Evolutionary conservation across 2,888 invertebrate species (phyloP).

Genomic region (Myopa tessellatipennis): DNA sequence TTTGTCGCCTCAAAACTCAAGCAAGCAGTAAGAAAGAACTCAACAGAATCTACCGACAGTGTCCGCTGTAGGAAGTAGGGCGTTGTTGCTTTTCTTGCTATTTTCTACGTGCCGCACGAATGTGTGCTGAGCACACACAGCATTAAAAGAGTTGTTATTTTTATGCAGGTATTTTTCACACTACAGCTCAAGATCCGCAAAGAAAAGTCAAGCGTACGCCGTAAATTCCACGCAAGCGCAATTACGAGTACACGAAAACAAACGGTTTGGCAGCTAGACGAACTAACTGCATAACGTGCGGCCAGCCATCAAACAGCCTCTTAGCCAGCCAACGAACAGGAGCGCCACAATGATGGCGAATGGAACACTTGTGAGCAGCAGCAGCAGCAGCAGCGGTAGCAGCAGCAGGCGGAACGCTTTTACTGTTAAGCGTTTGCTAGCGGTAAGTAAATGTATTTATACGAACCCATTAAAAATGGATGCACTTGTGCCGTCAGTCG

Average conservation of each 20-base stretch:
- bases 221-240: background rate
- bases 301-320: background rate
- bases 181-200: background rate
- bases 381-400: background rate
- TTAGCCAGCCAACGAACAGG: background rate
- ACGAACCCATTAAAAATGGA: background rate
- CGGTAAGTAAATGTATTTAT: conserved; percentile 55
- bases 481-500: background rate
- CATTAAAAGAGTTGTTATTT: background rate
- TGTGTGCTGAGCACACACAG: background rate
- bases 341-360: conserved; percentile 26
- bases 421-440: conserved; percentile 61
- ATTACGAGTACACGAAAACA: background rate
- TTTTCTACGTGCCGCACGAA: background rate
- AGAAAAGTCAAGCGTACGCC: background rate
- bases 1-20: too few relatives aligned
- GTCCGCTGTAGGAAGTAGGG: too few relatives aligned
- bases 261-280: conserved; percentile 8
- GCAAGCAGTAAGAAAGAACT: too few relatives aligned
- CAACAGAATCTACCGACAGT: too few relatives aligned
- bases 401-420: conserved; percentile 54
- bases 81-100: too few relatives aligned
- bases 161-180: background rate
- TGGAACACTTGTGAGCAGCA: conserved; percentile 33
- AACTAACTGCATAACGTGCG: conserved; percentile 5